Evolutionary conservation across 2,113 vertebrate species (phyloP).

Genomic region (Pterocles gutturalis): DNA sequence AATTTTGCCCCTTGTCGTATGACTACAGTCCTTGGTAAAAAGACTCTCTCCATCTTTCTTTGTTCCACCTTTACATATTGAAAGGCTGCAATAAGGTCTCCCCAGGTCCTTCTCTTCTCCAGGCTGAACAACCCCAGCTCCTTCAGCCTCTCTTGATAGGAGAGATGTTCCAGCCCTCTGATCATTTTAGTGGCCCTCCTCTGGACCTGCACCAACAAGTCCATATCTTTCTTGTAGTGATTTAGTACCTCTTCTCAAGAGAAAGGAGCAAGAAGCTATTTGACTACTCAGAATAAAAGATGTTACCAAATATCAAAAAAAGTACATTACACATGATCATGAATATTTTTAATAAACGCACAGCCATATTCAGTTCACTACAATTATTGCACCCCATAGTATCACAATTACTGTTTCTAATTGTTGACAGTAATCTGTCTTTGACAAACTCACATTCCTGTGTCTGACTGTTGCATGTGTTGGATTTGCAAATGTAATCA

Average conservation of each 20-base stretch:
- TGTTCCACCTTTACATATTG: neutral
- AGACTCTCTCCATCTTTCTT: neutral
- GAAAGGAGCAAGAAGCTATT: neutral
- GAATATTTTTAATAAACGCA: neutral
- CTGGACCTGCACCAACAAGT: neutral
- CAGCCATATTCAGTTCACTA: neutral
- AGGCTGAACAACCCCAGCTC: neutral
- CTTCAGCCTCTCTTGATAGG: neutral
- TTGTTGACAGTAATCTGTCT: neutral
- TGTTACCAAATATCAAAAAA: neutral
- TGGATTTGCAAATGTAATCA: neutral
- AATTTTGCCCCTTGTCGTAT: accelerated
- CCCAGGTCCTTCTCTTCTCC: neutral
- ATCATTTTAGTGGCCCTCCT: neutral
- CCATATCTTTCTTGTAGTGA: neutral
- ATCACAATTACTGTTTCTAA: neutral
- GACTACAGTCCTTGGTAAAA: neutral
- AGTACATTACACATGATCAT: neutral
- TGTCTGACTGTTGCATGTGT: neutral
- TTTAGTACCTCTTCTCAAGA: neutral
- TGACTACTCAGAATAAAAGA: neutral
- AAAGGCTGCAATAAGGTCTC: neutral
- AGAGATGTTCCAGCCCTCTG: neutral
- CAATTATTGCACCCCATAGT: neutral
- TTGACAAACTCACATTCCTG: neutral